Conservation (phyloP, 2,113 vertebrate species). For the Mormyrus iriodes region DNA sequence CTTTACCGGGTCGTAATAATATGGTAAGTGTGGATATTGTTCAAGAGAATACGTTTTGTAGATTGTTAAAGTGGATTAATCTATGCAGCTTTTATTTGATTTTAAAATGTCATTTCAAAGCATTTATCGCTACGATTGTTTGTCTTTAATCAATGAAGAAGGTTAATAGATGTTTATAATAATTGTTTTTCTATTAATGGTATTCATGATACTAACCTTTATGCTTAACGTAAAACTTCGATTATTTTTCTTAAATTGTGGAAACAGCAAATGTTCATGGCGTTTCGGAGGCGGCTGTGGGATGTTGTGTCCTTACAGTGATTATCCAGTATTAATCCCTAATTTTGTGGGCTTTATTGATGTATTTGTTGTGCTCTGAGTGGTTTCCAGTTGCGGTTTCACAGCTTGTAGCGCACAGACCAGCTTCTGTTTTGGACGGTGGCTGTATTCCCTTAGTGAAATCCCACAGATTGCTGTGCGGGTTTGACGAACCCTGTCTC, state of each 20-base stretch:
- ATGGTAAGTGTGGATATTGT: background rate
- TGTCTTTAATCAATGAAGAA: background rate
- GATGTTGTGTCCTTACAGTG: background rate
- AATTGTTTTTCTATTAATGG: background rate
- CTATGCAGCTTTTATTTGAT: background rate
- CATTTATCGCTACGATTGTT: background rate
- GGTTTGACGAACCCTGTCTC: background rate
- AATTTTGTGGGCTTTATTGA: background rate
- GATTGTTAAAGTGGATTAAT: background rate
- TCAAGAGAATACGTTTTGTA: background rate
- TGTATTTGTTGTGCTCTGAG: background rate
- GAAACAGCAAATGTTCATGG: background rate
- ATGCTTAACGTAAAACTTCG: background rate
- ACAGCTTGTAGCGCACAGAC: background rate
- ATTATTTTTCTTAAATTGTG: background rate
- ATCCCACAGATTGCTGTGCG: background rate
- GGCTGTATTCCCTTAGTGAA: background rate
- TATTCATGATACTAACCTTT: background rate
- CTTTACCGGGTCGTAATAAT: background rate
- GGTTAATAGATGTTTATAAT: background rate
- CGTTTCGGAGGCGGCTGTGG: background rate
- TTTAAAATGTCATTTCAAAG: background rate
- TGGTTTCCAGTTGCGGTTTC: background rate
- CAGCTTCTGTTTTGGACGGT: background rate
- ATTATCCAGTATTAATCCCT: background rate